phyloP scores from a whole-genome alignment of 1,140 invertebrate genomes.

The Solen grandis region DNA sequence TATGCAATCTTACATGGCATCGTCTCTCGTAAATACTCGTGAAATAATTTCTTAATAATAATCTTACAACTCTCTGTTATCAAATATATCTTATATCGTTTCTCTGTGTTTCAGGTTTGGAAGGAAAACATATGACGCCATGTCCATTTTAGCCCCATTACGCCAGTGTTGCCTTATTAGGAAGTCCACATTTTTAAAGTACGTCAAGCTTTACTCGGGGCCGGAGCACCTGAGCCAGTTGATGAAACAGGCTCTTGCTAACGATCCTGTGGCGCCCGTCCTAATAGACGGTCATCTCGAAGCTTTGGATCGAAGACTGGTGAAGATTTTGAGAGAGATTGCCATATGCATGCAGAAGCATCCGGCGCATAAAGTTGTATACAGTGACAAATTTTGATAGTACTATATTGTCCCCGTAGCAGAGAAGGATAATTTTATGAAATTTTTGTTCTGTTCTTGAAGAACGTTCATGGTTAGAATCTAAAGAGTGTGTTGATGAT shows the following conservation, averaged over 20 bases:
- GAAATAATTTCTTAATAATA: no score
- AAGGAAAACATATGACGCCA: slow-evolving; percentile 36
- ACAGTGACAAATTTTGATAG: slow-evolving; percentile 29
- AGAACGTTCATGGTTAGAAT: no score
- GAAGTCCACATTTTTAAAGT: slow-evolving; percentile 43
- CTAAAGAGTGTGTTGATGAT: no score
- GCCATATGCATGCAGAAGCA: slow-evolving; percentile 27
- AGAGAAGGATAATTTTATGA: no score
- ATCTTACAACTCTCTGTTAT: no score
- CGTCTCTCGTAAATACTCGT: no score
- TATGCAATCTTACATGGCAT: no score
- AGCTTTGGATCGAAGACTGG: slow-evolving; percentile 33
- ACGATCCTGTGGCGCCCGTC: slow-evolving; percentile 28
- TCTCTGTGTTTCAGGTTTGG: slow-evolving; percentile 31
- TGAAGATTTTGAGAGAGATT: slow-evolving; percentile 23
- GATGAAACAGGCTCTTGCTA: slow-evolving; percentile 28
- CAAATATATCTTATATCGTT: no score
- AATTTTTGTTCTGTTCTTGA: no score
- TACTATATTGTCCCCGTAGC: no score
- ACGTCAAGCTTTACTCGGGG: slow-evolving; percentile 28
- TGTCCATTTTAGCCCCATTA: slow-evolving; percentile 49
- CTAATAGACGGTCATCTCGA: slow-evolving; percentile 18
- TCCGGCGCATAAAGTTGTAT: neutral
- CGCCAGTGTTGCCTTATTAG: slow-evolving; percentile 48
- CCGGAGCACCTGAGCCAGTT: slow-evolving; percentile 34